These are phyloP conservation scores for Neoitamus cyanurus DNA, from an alignment of 2,888 invertebrate species.

Conservation along the genomic window DNA sequence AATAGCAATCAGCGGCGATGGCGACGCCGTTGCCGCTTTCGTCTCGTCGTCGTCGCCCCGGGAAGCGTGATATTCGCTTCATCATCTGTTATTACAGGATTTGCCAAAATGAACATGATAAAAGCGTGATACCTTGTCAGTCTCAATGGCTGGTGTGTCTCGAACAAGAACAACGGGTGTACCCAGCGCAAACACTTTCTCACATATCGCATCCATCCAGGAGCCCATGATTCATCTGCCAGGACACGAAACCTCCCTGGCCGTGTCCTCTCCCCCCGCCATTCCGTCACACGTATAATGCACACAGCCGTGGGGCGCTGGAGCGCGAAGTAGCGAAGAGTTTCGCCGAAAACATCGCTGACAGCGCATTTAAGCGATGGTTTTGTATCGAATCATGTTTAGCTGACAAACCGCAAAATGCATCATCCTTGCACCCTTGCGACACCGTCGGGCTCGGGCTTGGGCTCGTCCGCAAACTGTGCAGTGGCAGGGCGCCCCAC, in stretches of 20 bases:
- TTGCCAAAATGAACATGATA: conserved; percentile 40
- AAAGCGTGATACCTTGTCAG: conserved; percentile 41
- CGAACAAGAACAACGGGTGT: conserved; percentile 16
- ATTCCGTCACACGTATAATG: background rate
- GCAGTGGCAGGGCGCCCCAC: background rate
- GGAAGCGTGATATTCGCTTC: conserved; percentile 22
- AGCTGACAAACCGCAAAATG: conserved; percentile 53
- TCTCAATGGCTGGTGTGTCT: background rate
- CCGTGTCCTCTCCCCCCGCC: background rate
- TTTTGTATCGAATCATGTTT: conserved; percentile 53
- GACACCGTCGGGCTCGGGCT: background rate
- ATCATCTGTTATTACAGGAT: conserved; percentile 39
- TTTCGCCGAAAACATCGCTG: conserved; percentile 50
- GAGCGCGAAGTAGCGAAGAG: conserved; percentile 28
- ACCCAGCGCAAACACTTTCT: conserved; percentile 5
- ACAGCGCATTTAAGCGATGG: conserved; percentile 52
- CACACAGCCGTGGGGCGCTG: background rate
- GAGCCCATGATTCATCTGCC: conserved; percentile 35
- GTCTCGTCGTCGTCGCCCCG: background rate
- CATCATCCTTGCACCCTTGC: conserved; percentile 46
- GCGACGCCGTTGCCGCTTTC: background rate
- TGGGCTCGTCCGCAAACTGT: background rate
- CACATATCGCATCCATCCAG: conserved; percentile 38
- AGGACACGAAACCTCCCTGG: background rate
- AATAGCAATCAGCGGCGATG: conserved; percentile 1